Conservation (phyloP, 2,113 vertebrate species). For the Phasianus colchicus region DNA sequence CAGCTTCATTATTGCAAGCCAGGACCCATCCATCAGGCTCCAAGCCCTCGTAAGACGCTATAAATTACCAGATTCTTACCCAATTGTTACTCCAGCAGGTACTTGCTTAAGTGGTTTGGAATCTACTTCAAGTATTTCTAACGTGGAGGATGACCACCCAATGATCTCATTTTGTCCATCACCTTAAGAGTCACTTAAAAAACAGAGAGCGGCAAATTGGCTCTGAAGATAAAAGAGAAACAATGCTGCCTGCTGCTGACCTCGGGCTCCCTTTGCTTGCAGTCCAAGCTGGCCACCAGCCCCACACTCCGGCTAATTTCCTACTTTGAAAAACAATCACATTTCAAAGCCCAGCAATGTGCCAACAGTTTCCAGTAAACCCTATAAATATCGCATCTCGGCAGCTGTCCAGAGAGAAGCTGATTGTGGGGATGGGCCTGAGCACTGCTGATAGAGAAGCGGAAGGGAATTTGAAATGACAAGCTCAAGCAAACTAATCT, state of each 20-base stretch:
- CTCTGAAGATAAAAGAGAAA: slow-evolving; percentile 64
- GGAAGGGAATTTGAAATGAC: slow-evolving; percentile 28
- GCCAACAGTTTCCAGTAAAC: slow-evolving; percentile 70
- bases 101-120: slow-evolving; percentile 38
- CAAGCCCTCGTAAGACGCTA: neutral
- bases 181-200: slow-evolving; percentile 51
- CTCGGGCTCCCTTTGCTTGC: slow-evolving; percentile 43
- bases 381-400: slow-evolving; percentile 67
- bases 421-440: slow-evolving; percentile 42
- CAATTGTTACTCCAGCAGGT: neutral
- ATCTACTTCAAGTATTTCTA: slow-evolving; percentile 15
- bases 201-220: slow-evolving; percentile 45
- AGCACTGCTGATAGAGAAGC: slow-evolving; percentile 37
- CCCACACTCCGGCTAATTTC: slow-evolving; percentile 53
- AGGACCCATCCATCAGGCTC: neutral
- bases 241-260: slow-evolving; percentile 42
- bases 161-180: slow-evolving; percentile 60
- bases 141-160: slow-evolving; percentile 17
- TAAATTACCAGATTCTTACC: neutral
- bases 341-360: slow-evolving; percentile 15
- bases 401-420: slow-evolving; percentile 56
- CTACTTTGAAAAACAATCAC: slow-evolving; percentile 66
- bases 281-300: slow-evolving; percentile 55
- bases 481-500: neutral
- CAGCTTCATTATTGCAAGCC: slow-evolving; percentile 52